Evolutionary conservation across 2,888 invertebrate species (phyloP), one percentile per base, ranked within the genome.

Genomic region (Diaprepes abbreviatus): DNA sequence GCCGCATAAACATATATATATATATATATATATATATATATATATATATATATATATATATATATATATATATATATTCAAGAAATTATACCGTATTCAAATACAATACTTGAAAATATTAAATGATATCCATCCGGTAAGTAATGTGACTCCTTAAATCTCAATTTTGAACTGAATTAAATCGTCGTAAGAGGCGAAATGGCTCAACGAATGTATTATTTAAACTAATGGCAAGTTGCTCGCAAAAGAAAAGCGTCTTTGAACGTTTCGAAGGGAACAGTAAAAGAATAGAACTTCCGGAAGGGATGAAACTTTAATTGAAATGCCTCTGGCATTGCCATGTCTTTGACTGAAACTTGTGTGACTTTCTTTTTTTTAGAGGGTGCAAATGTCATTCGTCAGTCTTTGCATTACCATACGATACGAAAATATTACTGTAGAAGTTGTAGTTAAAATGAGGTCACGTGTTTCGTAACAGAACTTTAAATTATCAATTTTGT

Each of bases 241-340:
- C 17, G 50, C n/a, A 38, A 38, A 62, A 52, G 62, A 38, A 62
- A 24, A 38, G 31, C 52, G 33, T 54, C 64, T 55, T 64, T 64
- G 54, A 43, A 43, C 55, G 43, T 43, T 54, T 54, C 36, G 43
- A 43, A 64, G 55, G 64, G 43, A 64, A 55, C 54, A 31, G 21
- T 38, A 43, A 57, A 50, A 62, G 62, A 62, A 62, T 62, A 38
- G 17, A 24, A 62, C 62, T 62, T 67, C 67, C 67, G 54, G 60
- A 65, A 68, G 65, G 66, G 75, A 75, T 75, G 75, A 76, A 79
- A 80, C 76, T 80, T 80, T 80, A 80, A 80, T 80, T 80, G 80
- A 79, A 81, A 80, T 79, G 79, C 79, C 76, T 76, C 72, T 70
- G 78, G 80, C 79, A 74, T 76, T 65, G 74, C 76, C 68, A 75